Evolutionary conservation across 2,113 vertebrate species (phyloP), one percentile per base, ranked within the genome.

Genomic region (Irena cyanogastra): DNA sequence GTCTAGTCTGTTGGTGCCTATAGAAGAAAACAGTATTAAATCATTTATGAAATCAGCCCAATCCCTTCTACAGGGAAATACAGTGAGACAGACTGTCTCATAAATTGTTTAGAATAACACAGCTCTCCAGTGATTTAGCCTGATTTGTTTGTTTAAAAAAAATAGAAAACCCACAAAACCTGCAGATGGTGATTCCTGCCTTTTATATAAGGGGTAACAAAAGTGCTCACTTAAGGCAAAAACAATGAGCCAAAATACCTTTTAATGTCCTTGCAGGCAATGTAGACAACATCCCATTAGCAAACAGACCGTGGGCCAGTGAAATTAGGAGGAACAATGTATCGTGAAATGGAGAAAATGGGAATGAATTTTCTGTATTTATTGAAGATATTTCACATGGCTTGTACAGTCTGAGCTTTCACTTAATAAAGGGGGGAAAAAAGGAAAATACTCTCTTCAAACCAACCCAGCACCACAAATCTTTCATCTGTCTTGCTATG

Each of bases 21-120:
- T 69, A 93, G 93, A 97, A 95, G 93, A 97, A 97, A 97, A 96
- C 82, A 97, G 64, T 96, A 95, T 97, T 97, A 97, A 98, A 97
- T 98, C 94, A 97, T 98, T 97, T 97, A 97, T 97, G 95, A 97
- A 97, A 97, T 94, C 93, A 93, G 54, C 50, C 68, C 54, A 93
- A 93, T 92, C 59, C 68, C 90, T 97, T 97, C 96, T 96, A 87
- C 76, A 93, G 89, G 95, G 94, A 97, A 97, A 98, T 97, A 92
- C 44, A 96, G 83, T 66, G 82, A 97, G 95, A 90, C 93, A 98
- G 96, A 94, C 87, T 94, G 96, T 95, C 97, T 98, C 96, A 97
- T 97, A 97, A 97, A 98, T 98, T 97, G 97, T 98, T 97, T 97
- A 97, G 88, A 97, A 97, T 96, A 97, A 97, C 68, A 24, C 71